Conservation (phyloP, 2,888 invertebrate species). For the Nineta flava region DNA sequence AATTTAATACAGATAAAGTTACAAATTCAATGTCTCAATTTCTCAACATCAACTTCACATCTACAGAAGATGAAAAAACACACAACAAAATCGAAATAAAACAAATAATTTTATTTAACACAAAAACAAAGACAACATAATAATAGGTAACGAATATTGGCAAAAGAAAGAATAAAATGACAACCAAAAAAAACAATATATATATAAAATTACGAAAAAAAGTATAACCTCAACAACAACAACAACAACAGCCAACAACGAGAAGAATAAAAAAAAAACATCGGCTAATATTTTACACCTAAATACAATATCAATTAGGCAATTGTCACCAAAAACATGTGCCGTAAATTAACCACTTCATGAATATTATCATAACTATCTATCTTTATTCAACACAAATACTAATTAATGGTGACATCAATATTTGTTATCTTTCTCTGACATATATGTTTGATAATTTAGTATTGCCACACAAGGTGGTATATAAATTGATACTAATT, state of each 20-base stretch:
- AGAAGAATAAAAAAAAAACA: not conserved
- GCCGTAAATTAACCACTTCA: conserved; percentile 4
- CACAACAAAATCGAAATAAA: too few species aligned
- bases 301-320: conserved; percentile 8
- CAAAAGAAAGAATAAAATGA: too few species aligned
- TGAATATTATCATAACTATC: not conserved
- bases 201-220: not conserved
- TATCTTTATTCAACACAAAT: not conserved
- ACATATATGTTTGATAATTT: not conserved
- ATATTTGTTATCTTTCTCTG: not conserved
- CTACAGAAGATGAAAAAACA: too few species aligned
- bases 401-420: conserved; percentile 1
- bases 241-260: too few species aligned
- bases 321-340: conserved; percentile 6
- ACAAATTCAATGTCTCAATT: not conserved
- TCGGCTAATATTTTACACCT: conserved; percentile 8
- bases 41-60: not conserved
- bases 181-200: not conserved
- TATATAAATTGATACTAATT: not conserved
- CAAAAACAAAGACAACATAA: too few species aligned
- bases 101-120: too few species aligned
- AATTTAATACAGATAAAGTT: not conserved
- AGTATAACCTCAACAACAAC: not conserved
- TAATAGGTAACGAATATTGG: too few species aligned
- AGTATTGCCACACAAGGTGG: conserved; percentile 1